Evolutionary conservation across 1,140 invertebrate genomes (phyloP).

Genomic region (Sycobia sp.): DNA sequence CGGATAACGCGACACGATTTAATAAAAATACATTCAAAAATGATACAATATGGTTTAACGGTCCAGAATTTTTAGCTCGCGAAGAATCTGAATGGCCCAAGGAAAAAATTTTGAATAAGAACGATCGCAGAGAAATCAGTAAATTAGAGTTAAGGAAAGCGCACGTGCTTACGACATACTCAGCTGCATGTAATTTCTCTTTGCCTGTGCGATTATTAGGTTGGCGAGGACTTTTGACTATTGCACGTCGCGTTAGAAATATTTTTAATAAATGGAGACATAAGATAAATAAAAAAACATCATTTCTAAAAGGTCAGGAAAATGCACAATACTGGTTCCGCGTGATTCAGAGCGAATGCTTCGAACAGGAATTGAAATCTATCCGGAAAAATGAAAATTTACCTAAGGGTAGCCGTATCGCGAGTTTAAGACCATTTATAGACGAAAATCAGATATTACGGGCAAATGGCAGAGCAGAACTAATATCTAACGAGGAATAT

Average conservation of each 20-base stretch:
- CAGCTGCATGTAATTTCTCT: too few relatives aligned
- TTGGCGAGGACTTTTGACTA: too few relatives aligned
- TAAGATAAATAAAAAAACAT: background rate
- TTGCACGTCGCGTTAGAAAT: background rate
- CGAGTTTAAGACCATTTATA: background rate
- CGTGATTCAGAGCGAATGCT: background rate
- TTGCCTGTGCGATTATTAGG: too few relatives aligned
- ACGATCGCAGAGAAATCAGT: background rate
- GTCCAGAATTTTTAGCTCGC: too few relatives aligned
- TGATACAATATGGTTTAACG: background rate
- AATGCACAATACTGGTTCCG: background rate
- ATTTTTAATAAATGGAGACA: background rate
- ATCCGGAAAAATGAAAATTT: background rate
- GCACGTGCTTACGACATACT: background rate
- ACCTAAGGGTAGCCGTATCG: background rate
- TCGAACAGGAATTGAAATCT: background rate
- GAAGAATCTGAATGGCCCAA: too few relatives aligned
- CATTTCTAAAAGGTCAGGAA: background rate
- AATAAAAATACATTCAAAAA: background rate
- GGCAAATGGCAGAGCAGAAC: background rate
- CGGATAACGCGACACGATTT: background rate
- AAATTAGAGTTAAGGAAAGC: background rate
- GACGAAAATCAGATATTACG: background rate
- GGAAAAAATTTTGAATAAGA: background rate
- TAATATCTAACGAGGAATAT: background rate